Percentiles rank a stretch among this genome's conserved stretches.
Evolutionary conservation across 2,797 vertebrate genomes (phyloP).

Genomic region (Dendrocincla fuliginosa): DNA sequence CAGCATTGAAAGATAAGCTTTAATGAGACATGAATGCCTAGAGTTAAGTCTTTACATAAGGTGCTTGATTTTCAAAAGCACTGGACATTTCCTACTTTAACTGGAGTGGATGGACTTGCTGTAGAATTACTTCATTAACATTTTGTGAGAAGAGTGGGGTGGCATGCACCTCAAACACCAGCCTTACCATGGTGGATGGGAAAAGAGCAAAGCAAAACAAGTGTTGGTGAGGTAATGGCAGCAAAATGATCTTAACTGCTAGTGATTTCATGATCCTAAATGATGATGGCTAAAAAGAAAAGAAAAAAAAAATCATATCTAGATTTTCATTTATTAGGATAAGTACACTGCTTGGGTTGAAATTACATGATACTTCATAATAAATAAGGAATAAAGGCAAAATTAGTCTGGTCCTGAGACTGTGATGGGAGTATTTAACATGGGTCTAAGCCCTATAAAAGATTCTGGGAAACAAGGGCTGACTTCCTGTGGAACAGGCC

Average conservation of each 20-base stretch:
- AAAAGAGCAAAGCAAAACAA: not conserved
- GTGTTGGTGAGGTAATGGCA: fast-evolving
- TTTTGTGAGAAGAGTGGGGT: not conserved
- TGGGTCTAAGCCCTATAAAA: not conserved
- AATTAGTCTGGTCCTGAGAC: not conserved
- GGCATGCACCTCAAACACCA: not conserved
- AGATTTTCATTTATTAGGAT: not conserved
- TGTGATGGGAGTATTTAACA: not conserved
- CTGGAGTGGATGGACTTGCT: not conserved
- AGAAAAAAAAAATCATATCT: too few species aligned
- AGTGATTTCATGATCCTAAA: not conserved
- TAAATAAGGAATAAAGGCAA: not conserved
- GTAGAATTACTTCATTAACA: not conserved
- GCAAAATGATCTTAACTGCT: not conserved
- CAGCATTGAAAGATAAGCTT: not conserved
- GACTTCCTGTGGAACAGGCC: not conserved
- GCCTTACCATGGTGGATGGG: fast-evolving
- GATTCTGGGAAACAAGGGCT: not conserved
- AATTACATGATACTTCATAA: not conserved
- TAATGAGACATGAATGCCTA: not conserved
- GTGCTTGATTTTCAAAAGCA: not conserved
- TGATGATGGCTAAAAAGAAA: not conserved
- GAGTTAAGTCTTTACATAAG: not conserved
- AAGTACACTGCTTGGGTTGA: not conserved
- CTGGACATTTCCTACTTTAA: not conserved